Evolutionary conservation across 2,113 vertebrate species (phyloP).

Genomic region (Pollimyrus isidori): DNA sequence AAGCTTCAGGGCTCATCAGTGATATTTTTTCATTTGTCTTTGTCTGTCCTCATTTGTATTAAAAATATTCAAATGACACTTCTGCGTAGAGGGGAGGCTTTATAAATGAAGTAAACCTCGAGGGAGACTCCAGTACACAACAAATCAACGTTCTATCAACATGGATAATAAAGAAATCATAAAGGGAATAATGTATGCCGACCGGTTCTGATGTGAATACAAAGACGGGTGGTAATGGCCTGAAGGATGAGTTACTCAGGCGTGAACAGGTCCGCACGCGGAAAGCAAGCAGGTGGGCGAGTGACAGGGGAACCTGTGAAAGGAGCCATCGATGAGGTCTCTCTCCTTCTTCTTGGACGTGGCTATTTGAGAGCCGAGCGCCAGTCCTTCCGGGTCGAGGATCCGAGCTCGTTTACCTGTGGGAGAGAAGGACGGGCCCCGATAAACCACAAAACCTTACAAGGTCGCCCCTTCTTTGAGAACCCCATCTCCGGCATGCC

Average conservation of each 20-base stretch:
- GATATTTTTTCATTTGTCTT: not conserved
- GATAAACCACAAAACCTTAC: not conserved
- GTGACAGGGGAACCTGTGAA: constrained; percentile 63
- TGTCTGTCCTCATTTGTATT: too few species aligned
- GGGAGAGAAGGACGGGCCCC: not conserved
- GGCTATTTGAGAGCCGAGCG: constrained; percentile 76
- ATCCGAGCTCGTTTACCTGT: constrained; percentile 73
- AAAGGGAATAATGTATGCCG: not conserved
- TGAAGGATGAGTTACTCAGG: not conserved
- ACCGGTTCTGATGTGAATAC: not conserved
- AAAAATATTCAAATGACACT: not conserved
- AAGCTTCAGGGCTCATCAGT: not conserved
- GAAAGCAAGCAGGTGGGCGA: not conserved
- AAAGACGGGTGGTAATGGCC: not conserved
- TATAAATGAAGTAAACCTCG: not conserved
- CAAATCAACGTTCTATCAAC: not conserved
- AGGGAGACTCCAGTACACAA: not conserved
- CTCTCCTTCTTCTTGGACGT: constrained; percentile 76
- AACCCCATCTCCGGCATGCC: too few species aligned
- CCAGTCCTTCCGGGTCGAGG: constrained; percentile 81
- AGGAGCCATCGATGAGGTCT: constrained; percentile 80
- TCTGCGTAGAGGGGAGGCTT: not conserved
- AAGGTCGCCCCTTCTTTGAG: not conserved
- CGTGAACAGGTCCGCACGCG: not conserved
- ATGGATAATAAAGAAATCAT: not conserved